Percentiles rank a stretch among this genome's conserved stretches.
Conservation (phyloP, 2,113 vertebrate species). For the Lepus europaeus region DNA sequence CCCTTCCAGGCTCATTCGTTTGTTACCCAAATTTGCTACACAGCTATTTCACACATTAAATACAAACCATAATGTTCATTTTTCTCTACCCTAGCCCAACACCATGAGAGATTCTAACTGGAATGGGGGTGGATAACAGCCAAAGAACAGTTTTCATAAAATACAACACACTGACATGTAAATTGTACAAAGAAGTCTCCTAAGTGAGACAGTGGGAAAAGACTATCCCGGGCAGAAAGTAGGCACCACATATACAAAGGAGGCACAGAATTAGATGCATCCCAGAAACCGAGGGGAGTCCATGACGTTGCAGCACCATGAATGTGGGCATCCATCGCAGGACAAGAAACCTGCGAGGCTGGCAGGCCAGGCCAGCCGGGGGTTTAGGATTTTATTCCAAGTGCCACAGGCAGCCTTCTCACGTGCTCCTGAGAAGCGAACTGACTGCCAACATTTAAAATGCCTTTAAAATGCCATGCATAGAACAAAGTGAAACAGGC, state of each 20-base stretch:
- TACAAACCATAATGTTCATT: neutral
- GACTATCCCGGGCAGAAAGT: neutral
- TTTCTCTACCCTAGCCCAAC: neutral
- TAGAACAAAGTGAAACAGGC: neutral
- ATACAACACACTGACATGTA: neutral
- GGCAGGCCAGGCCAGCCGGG: neutral
- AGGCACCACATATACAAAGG: neutral
- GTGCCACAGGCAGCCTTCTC: neutral
- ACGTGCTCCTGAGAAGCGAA: slow-evolving; percentile 1
- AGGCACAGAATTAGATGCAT: neutral
- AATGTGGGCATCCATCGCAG: neutral
- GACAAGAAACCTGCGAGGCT: neutral
- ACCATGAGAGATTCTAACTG: neutral
- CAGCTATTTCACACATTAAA: neutral
- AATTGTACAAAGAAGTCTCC: neutral
- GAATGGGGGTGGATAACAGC: neutral
- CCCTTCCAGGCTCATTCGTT: neutral
- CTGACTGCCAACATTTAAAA: neutral
- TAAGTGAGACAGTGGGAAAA: neutral
- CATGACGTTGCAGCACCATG: neutral
- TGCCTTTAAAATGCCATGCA: neutral
- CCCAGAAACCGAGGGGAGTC: neutral
- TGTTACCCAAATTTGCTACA: neutral
- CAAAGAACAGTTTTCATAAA: neutral
- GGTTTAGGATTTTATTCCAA: neutral